Base-by-base conservation (phyloP, 2,888 invertebrate genomes). In the Syrista parreyssii region DNA sequence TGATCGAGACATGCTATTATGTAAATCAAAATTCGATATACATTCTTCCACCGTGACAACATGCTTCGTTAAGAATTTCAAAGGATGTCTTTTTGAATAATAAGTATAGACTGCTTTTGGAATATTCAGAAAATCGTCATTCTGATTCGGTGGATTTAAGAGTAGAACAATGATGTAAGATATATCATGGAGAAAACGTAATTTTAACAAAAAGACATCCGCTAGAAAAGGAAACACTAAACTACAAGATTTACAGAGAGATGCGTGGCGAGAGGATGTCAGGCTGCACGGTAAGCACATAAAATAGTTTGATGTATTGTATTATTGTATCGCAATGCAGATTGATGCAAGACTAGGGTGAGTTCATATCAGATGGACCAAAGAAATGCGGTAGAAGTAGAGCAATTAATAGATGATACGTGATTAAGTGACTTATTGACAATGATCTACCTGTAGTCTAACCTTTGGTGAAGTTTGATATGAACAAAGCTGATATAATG, bases 201-300 rank as follows among this genome's bases (percentile, higher is more conserved):
- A 75, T 31, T 73, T 35, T 34, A n/a, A 68, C 68, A 30, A 68
- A 76, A 71, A 71, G 68, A 75, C 75, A 78, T 71, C 71, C 71
- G 68, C n/a, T 68, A 81, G 73, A 77, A n/a, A 73, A 75, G 68
- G 68, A 36, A 75, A 76, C 36, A 72, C 36, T 74, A 55, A 76
- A 30, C 71, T 73, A 78, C 74, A 74, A 78, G 78, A 79, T 23
- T 55, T 55, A 77, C 77, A 81, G 74, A 77, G 68, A 78, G 75
- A 75, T 75, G 85, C 86, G 87, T 87, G 88, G 88, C 87, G 85
- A 83, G 76, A 89, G 87, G 84, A 85, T 85, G 86, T 83, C 88
- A 89, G 89, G 89, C 89, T 89, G 89, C 89, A 88, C 87, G 89
- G 87, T 85, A 89, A 87, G 88, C 87, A 88, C 83, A 79, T 86